Percentiles rank a stretch among this genome's conserved stretches.
These are phyloP conservation scores for Plecotus auritus DNA, from an alignment of 2,113 vertebrate species.

Conservation along the genomic window DNA sequence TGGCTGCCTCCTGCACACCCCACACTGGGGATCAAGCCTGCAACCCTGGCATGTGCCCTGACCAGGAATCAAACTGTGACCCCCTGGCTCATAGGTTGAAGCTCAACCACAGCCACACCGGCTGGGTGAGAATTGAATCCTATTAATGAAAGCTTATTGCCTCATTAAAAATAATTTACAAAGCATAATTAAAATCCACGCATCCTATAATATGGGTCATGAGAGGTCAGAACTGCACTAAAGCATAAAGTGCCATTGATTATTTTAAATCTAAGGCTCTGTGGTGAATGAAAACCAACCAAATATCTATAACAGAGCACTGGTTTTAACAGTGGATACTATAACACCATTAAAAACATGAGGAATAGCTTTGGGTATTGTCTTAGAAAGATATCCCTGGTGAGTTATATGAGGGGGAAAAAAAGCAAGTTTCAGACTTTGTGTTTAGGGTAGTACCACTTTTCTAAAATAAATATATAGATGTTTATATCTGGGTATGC, in stretches of 20 bases:
- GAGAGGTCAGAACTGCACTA: neutral
- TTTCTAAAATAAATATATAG: neutral
- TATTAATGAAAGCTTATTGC: slow-evolving; percentile 19
- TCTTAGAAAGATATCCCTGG: neutral
- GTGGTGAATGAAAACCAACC: slow-evolving; percentile 2
- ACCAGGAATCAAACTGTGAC: too few relatives aligned
- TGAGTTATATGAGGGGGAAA: neutral
- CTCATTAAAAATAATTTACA: slow-evolving; percentile 24
- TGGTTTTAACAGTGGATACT: neutral
- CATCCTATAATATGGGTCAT: neutral
- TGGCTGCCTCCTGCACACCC: too few relatives aligned
- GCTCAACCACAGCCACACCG: too few relatives aligned
- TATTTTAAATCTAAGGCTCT: slow-evolving; percentile 4
- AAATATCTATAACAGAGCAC: neutral
- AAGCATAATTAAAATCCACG: slow-evolving; percentile 7
- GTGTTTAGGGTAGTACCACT: neutral
- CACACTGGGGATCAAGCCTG: too few relatives aligned
- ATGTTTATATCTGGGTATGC: neutral
- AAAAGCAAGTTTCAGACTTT: neutral
- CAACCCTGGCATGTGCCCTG: too few relatives aligned
- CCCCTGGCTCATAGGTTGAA: too few relatives aligned
- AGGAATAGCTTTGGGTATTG: neutral
- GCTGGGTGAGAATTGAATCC: slow-evolving; percentile 11
- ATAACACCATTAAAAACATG: neutral
- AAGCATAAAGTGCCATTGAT: neutral